phyloP scores from a whole-genome alignment of 2,113 vertebrate genomes.

The Tiliqua scincoides region DNA sequence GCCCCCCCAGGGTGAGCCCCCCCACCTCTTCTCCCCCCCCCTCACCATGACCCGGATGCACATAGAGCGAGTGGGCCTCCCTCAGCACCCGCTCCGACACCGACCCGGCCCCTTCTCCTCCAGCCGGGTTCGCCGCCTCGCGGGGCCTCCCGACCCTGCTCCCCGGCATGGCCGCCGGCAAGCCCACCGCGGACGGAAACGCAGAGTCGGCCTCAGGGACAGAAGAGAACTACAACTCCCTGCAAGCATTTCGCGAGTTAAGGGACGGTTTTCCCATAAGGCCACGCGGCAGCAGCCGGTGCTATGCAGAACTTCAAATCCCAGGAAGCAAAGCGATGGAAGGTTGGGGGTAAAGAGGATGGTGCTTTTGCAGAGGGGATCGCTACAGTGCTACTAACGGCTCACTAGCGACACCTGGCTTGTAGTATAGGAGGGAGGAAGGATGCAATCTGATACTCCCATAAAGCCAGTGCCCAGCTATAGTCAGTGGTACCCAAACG shows the following conservation, averaged over 20 bases:
- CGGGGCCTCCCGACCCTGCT: background rate
- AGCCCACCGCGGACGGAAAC: background rate
- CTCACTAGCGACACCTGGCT: too few species aligned
- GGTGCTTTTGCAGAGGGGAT: too few species aligned
- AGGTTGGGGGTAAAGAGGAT: background rate
- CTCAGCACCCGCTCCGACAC: conserved; percentile 1
- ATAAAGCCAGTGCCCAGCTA: too few species aligned
- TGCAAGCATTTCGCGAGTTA: background rate
- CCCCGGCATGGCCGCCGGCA: background rate
- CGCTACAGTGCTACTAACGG: too few species aligned
- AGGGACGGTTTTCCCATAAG: background rate
- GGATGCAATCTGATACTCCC: too few species aligned
- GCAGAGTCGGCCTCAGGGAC: background rate
- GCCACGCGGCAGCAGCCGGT: background rate
- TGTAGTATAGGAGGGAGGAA: too few species aligned
- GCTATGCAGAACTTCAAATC: background rate
- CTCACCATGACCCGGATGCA: conserved; percentile 20
- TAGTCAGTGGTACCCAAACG: too few species aligned
- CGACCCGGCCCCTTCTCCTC: background rate
- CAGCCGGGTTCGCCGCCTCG: background rate
- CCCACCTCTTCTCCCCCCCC: too few species aligned
- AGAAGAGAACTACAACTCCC: background rate
- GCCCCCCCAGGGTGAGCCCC: too few species aligned
- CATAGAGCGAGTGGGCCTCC: conserved; percentile 26
- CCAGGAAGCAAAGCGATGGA: background rate